Evolutionary conservation across 2,888 invertebrate genomes (phyloP), one percentile per base, ranked within the genome.

Genomic region (Odontocerum albicorne): DNA sequence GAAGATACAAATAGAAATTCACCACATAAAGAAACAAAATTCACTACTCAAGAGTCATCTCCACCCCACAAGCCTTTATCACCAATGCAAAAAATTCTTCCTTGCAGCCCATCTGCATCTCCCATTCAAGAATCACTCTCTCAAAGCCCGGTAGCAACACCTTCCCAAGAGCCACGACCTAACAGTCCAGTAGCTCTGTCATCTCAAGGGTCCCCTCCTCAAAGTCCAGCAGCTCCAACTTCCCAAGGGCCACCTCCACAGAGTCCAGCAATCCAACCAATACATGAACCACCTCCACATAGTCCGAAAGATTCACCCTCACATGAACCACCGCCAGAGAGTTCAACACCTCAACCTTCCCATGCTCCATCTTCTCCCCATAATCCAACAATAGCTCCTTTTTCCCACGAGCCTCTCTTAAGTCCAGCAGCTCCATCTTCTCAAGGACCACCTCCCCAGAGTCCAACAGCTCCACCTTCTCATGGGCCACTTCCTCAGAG

Each of bases 41-140:
- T n/a, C n/a, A n/a, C n/a, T n/a, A n/a, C n/a, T n/a, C n/a, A n/a
- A n/a, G n/a, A n/a, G n/a, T n/a, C n/a, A n/a, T n/a, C n/a, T 13
- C 20, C 6, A 10, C 4, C 13, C 10, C 36, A 4, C 13, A 36
- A 7, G 16, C 8, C 15, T 1, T 1, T 13, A 32, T 32, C 32
- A 32, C 3, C 13, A 32, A 32, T 33, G 33, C 12, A 12, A 15
- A 12, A 33, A 6, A 12, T 33, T 12, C 13, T 33, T 15, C 12
- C 33, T 8, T 53, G 47, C 2, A 66, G 62, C 2, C 12, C 58
- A 8, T 15, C 13, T 12, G n/a, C 13, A 13, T 17, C 20, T 2
- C 39, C 45, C 19, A 47, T 35, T 3, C 17, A 32, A 15, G 39
- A 10, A 7, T 10, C 4, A 12, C 17, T 13, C 10, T 19, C 42